phyloP scores from a whole-genome alignment of 2,888 invertebrate genomes.

The Gerris lacustris region DNA sequence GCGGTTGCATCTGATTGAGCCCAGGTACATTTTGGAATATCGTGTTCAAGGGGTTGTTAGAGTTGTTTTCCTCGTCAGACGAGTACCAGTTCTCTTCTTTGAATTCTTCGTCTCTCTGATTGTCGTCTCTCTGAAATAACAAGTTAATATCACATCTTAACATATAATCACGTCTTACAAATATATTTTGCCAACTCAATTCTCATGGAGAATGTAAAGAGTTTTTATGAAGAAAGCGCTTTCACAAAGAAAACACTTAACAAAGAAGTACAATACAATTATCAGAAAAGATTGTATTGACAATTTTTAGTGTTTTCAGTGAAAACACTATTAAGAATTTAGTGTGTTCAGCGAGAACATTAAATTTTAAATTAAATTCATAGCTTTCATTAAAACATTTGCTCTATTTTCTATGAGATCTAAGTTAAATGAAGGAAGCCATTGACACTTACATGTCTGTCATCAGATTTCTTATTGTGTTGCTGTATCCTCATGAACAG shows the following conservation, averaged over 20 bases:
- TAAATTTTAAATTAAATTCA: no score
- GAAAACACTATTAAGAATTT: no score
- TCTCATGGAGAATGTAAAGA: no score
- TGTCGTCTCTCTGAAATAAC: conserved; percentile 24
- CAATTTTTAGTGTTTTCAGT: no score
- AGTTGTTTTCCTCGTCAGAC: conserved; percentile 47
- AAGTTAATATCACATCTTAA: background rate
- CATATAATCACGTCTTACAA: background rate
- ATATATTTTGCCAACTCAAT: no score
- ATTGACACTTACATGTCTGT: background rate
- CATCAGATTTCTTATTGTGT: conserved; percentile 41
- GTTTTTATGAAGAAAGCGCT: no score
- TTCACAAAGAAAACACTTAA: no score
- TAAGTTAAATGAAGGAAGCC: background rate
- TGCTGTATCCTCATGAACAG: conserved; percentile 54
- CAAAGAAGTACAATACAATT: no score
- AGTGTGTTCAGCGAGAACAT: no score
- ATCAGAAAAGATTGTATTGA: no score
- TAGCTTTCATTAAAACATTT: no score
- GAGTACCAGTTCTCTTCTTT: conserved; percentile 59
- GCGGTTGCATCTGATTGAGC: background rate
- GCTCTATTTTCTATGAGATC: background rate
- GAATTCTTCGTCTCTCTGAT: conserved; percentile 32
- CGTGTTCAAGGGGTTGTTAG: conserved; percentile 12
- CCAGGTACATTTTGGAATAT: conserved; percentile 13